phyloP scores from a whole-genome alignment of 2,113 vertebrate genomes.

The Phyllostomus hastatus region DNA sequence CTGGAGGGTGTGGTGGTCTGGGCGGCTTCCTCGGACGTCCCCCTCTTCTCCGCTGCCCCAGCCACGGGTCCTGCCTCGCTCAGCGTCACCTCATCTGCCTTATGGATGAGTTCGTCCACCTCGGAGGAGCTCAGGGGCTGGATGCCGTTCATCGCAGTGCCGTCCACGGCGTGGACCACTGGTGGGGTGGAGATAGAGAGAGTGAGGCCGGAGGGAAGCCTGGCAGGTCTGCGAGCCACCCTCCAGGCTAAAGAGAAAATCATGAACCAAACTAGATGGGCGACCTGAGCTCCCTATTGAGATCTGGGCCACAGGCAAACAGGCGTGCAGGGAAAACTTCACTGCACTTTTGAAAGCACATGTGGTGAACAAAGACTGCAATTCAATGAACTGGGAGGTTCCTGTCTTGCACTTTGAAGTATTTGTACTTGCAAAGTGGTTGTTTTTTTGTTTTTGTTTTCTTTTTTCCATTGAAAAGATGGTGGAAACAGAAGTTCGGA shows the following conservation, averaged over 20 bases:
- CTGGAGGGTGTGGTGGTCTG: constrained; percentile 67
- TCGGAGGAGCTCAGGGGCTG: constrained; percentile 91
- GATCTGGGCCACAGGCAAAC: fast-evolving
- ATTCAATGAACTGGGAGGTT: not conserved
- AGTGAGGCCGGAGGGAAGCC: fast-evolving
- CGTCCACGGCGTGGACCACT: constrained; percentile 94
- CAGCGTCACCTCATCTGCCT: constrained; percentile 89
- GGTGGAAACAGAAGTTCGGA: not conserved
- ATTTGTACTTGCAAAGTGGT: not conserved
- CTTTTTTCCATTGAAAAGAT: not conserved
- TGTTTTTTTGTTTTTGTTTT: not conserved
- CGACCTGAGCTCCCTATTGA: fast-evolving
- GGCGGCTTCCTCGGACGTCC: not conserved
- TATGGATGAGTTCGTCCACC: constrained; percentile 95
- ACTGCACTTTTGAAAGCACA: too few species aligned
- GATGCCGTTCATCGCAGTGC: constrained; percentile 83
- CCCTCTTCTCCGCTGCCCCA: not conserved
- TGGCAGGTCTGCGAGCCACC: fast-evolving
- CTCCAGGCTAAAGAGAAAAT: too few species aligned
- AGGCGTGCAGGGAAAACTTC: not conserved
- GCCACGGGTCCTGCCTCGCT: constrained; percentile 60
- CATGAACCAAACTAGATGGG: fast-evolving
- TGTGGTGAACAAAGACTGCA: not conserved
- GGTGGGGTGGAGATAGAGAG: not conserved
- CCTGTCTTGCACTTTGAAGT: not conserved